Evolutionary conservation across 1,140 invertebrate genomes (phyloP).

Genomic region (Drosophila subobscura): DNA sequence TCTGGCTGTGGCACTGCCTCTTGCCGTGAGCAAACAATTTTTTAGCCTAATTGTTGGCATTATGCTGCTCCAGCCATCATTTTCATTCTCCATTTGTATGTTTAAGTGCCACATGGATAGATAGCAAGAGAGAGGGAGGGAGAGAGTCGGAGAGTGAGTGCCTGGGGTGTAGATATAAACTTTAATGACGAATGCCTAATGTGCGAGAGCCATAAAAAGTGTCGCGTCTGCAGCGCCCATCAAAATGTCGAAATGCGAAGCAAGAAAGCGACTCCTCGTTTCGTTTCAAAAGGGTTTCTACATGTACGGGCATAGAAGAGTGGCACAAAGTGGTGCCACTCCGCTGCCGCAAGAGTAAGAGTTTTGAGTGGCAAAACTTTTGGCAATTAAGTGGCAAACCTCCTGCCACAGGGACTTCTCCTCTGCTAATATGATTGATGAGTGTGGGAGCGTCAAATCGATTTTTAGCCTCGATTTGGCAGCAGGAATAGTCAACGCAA

Average conservation of each 20-base stretch:
- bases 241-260: conserved; percentile 57
- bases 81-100: conserved; percentile 44
- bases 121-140: background rate
- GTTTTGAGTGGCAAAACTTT: conserved; percentile 44
- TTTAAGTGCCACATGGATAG: background rate
- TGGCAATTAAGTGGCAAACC: conserved; percentile 52
- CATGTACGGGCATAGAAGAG: too few species aligned
- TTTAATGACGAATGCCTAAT: conserved; percentile 62
- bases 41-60: conserved; percentile 58
- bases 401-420: background rate
- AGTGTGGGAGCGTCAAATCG: too few species aligned
- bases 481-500: conserved; percentile 79
- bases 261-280: conserved; percentile 9
- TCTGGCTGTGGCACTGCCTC: background rate
- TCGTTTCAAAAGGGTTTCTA: background rate
- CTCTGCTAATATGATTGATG: too few species aligned
- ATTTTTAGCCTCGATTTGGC: conserved; percentile 1
- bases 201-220: conserved; percentile 62
- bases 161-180: conserved; percentile 34
- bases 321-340: too few species aligned
- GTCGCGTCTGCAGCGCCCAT: conserved; percentile 66
- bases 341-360: background rate
- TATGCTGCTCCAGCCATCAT: conserved; percentile 53
- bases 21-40: conserved; percentile 44
- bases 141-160: background rate